Base-by-base conservation (phyloP, 53 echinoderm and acorn worm genomes). In the Luidia sarsii region DNA sequence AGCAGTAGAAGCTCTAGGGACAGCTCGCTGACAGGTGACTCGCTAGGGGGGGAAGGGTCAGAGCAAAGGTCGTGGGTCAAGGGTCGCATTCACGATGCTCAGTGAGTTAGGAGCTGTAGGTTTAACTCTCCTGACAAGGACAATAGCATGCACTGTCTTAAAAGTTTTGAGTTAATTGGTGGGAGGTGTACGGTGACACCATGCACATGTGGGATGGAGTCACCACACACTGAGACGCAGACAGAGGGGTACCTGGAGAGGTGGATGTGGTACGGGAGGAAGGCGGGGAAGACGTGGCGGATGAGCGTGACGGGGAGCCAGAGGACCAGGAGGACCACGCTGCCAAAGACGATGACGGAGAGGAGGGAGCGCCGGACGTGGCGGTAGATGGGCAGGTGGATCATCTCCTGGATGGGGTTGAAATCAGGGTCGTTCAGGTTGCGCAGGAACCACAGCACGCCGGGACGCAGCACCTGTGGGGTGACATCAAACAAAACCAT, bases 361-460 rank as follows among this genome's bases (percentile, higher is more conserved):
- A 93, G 88, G 33, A 99, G 81, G 50, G 94, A 99, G 19, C 99
- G 99, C 22, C 99, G 77, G 67, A 90, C 89, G 64, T 99, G 99
- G 50, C 94, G 89, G 88, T 99, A 94, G 75, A 99, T 87, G 22
- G 99, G 94, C 49, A 99, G 91, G 61, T 99, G 99, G 38, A 94
- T 99, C 99, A 99, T 99, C 84, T 99, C 99, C 35, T 99, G 99
- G 39, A 99, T 88, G 10, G 99, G 99, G 68, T 99, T 99, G 89
- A 99, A 99, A 87, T 99, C 99, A 0, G 99, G 99, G 60, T 99
- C 99, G 41, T 94, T 99, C 52, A 99, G 91, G 82, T 99, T 99
- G 28, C 99, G 83, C 21, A 99, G 99, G 67, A 99, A 99, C 99
- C 99, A 99, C 38, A 99, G 48, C 2, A 99, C 94, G 57, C 99